phyloP scores from a whole-genome alignment of 2,888 invertebrate genomes.

The Lingula anatina region DNA sequence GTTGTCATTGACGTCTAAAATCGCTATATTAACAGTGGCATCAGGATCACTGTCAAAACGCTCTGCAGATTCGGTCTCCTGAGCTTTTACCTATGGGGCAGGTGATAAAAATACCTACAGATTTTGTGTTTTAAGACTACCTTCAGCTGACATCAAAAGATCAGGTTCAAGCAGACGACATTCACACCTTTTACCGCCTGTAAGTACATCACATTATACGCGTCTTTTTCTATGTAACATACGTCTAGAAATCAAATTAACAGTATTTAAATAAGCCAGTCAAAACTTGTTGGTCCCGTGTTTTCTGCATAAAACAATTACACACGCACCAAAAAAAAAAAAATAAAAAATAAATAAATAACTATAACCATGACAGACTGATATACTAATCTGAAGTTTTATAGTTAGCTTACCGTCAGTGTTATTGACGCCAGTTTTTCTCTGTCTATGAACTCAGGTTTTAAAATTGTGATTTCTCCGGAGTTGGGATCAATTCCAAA shows the following conservation, averaged over 20 bases:
- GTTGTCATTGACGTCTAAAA: neutral
- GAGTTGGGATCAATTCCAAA: constrained; percentile 9
- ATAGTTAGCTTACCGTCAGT: constrained; percentile 8
- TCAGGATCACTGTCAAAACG: neutral
- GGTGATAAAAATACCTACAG: neutral
- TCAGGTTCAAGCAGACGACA: too few species aligned
- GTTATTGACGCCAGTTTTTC: constrained; percentile 8
- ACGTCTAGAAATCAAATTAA: too few species aligned
- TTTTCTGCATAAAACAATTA: too few species aligned
- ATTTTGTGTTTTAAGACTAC: neutral
- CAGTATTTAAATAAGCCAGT: too few species aligned
- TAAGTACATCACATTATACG: too few species aligned
- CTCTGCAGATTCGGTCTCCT: neutral
- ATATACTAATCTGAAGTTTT: neutral
- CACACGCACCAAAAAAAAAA: constrained; percentile 1
- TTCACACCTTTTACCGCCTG: too few species aligned
- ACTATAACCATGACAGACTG: too few species aligned
- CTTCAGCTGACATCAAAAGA: too few species aligned
- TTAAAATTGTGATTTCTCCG: constrained; percentile 10
- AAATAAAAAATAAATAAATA: neutral
- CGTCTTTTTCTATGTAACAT: too few species aligned
- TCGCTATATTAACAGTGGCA: neutral
- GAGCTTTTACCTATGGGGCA: neutral
- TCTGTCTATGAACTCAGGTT: constrained; percentile 10
- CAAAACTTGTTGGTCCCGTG: too few species aligned